Evolutionary conservation across 1,140 invertebrate genomes (phyloP).

Genomic region (Propsilocerus akamusi): DNA sequence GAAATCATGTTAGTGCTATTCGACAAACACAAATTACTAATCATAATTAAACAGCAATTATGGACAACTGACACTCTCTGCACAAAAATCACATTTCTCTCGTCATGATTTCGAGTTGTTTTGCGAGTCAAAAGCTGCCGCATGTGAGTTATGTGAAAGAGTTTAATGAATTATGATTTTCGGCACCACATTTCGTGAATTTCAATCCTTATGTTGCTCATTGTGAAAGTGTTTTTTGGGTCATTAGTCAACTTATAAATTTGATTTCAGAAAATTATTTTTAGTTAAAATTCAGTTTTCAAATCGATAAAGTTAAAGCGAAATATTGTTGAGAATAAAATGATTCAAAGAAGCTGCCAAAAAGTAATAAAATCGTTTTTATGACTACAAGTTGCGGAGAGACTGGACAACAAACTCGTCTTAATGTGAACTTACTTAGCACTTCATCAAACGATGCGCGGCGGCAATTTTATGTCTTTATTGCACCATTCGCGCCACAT

Average conservation of each 20-base stretch:
- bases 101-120: background rate
- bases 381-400: background rate
- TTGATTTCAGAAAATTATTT: background rate
- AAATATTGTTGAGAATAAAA: no score
- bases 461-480: background rate
- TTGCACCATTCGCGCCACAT: background rate
- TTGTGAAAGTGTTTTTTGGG: background rate
- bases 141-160: background rate
- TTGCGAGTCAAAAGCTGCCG: background rate
- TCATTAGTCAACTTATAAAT: background rate
- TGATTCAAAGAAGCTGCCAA: no score
- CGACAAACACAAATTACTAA: background rate
- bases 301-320: conserved; percentile 1
- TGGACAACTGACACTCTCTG: background rate
- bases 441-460: background rate
- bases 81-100: background rate
- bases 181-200: background rate
- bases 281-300: background rate
- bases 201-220: conserved; percentile 1
- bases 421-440: conserved; percentile 2
- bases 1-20: no score
- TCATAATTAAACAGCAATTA: conserved; percentile 4
- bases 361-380: no score
- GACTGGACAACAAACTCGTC: no score
- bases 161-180: background rate